phyloP scores from a whole-genome alignment of 2,797 vertebrate species.

The Pipistrellus pipistrellus region DNA sequence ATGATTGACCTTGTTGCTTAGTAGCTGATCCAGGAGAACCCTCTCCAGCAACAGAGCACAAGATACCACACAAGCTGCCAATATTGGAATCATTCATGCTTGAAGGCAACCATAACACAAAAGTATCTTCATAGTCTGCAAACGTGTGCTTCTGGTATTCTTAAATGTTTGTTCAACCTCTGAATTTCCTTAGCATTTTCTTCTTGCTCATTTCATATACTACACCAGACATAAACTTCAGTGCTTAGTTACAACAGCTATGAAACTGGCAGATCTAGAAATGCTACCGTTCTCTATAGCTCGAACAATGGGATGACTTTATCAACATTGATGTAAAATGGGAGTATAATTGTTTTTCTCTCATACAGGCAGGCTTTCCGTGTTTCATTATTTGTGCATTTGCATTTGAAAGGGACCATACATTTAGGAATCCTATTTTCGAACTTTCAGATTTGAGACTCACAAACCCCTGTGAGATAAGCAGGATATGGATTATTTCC shows the following conservation, averaged over 20 bases:
- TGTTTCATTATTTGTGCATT: background rate
- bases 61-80: background rate
- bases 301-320: constrained; percentile 13
- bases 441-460: background rate
- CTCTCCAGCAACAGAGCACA: background rate
- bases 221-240: background rate
- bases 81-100: background rate
- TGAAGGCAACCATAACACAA: background rate
- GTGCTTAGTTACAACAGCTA: background rate
- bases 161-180: background rate
- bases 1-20: background rate
- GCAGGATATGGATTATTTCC: background rate
- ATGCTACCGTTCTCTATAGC: background rate
- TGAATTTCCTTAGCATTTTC: constrained; percentile 52
- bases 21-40: background rate
- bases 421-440: constrained; percentile 12
- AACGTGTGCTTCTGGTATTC: background rate
- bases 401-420: constrained; percentile 21
- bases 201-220: background rate
- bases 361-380: background rate
- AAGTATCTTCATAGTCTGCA: background rate
- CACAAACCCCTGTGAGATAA: background rate
- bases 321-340: constrained; percentile 15
- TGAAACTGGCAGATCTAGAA: background rate
- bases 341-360: background rate